A percentile compares a stretch with the other conserved stretches of the same genome.
These are phyloP conservation scores for Carcharodon carcharias DNA, from an alignment of 2,797 vertebrate species.

Conservation along the genomic window DNA sequence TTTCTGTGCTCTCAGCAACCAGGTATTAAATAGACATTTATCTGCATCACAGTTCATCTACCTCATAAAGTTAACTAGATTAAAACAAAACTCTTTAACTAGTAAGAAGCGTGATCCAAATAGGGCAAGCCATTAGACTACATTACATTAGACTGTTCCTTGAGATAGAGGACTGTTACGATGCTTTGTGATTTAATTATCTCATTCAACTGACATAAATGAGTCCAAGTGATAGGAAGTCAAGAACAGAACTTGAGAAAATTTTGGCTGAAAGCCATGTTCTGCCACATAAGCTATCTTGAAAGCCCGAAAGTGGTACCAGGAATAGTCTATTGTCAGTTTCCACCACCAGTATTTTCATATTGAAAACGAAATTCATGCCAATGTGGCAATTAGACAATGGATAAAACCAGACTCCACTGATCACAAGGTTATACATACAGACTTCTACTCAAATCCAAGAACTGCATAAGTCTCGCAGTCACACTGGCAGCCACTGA, in stretches of 20 bases:
- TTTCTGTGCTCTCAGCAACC: not conserved
- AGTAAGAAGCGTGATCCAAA: not conserved
- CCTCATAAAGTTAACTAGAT: not conserved
- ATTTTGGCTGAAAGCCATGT: not conserved
- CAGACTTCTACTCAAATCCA: not conserved
- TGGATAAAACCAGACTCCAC: not conserved
- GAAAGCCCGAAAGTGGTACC: not conserved
- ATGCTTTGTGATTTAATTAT: not conserved
- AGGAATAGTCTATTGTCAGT: not conserved
- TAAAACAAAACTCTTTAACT: not conserved
- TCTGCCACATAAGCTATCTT: not conserved
- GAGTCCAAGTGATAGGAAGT: not conserved
- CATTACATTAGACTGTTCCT: too few relatives aligned
- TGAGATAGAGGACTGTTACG: not conserved
- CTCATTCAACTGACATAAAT: not conserved
- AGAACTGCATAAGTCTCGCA: not conserved
- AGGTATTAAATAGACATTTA: not conserved
- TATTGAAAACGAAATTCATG: not conserved
- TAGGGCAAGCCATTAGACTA: not conserved
- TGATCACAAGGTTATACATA: not conserved
- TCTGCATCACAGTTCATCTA: not conserved
- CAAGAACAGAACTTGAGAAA: not conserved
- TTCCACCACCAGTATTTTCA: not conserved
- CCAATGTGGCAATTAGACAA: not conserved
- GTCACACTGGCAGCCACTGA: not conserved